phyloP scores from a whole-genome alignment of 2,888 invertebrate genomes.

The Mylabris sibirica region DNA sequence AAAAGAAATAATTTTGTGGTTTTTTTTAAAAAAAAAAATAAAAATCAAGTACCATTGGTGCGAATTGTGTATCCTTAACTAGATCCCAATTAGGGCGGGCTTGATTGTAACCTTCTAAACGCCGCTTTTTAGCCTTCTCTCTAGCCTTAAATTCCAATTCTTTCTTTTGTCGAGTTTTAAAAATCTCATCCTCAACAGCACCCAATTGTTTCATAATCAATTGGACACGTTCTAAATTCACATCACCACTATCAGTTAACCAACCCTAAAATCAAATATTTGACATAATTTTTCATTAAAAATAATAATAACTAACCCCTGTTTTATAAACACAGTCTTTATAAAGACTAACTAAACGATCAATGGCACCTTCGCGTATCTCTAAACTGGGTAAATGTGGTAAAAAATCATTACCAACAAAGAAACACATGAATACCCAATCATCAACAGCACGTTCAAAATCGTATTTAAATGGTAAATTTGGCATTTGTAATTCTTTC shows the following conservation, averaged over 20 bases:
- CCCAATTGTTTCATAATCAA: conserved; percentile 94
- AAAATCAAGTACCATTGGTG: conserved; percentile 75
- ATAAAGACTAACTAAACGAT: conserved; percentile 89
- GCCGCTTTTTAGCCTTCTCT: conserved; percentile 74
- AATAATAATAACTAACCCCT: conserved; percentile 66
- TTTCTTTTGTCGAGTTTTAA: conserved; percentile 87
- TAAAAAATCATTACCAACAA: conserved; percentile 98
- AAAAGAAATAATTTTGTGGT: conserved; percentile 17
- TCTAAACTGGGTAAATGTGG: conserved; percentile 98
- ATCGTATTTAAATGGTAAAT: conserved; percentile 92
- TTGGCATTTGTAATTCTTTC: conserved; percentile 87
- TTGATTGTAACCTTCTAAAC: conserved; percentile 63
- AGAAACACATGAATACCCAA: conserved; percentile 99
- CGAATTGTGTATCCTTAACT: conserved; percentile 78
- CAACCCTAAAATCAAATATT: conserved; percentile 73
- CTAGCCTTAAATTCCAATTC: conserved; percentile 83
- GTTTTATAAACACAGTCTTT: conserved; percentile 94
- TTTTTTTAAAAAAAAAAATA: conserved; percentile 15
- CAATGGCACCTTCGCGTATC: conserved; percentile 96
- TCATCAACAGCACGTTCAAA: conserved; percentile 96
- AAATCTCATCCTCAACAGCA: conserved; percentile 95
- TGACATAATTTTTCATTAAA: conserved; percentile 5
- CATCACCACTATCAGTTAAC: conserved; percentile 93
- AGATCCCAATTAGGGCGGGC: conserved; percentile 72
- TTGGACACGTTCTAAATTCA: conserved; percentile 92